phyloP scores from a whole-genome alignment of 2,888 invertebrate species.

The Ganaspis brasiliensis region DNA sequence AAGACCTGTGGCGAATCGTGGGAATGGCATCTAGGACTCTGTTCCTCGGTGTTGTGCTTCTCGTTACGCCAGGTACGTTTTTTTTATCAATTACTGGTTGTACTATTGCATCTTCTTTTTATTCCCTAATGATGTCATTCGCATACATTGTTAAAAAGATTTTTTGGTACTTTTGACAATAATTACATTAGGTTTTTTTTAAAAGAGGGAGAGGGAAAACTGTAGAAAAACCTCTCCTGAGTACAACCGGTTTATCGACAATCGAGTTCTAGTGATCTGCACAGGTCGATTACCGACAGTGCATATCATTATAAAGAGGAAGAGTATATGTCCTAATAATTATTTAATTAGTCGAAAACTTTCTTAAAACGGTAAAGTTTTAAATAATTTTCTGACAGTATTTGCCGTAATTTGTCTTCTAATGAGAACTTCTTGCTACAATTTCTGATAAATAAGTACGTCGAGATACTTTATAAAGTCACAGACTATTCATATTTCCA shows the following conservation, averaged over 20 bases:
- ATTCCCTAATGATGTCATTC: background rate
- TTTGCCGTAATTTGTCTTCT: constrained; percentile 49
- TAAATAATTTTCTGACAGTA: constrained; percentile 49
- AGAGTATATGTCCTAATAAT: no score
- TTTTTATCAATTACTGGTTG: background rate
- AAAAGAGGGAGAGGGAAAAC: no score
- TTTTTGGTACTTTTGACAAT: background rate
- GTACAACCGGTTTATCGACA: no score
- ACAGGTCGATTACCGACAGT: no score
- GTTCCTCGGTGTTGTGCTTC: constrained; percentile 76
- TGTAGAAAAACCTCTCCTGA: no score
- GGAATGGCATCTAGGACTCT: constrained; percentile 76
- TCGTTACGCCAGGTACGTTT: constrained; percentile 76
- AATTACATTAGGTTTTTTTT: no score
- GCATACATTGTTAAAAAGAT: background rate
- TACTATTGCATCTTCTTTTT: background rate
- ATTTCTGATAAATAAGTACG: background rate
- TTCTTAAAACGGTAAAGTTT: constrained; percentile 36
- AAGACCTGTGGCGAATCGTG: constrained; percentile 74
- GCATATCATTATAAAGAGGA: no score
- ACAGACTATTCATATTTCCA: background rate
- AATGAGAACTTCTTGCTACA: background rate
- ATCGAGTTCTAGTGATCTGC: no score
- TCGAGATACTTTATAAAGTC: background rate
- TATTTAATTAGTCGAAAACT: constrained; percentile 40